Base-by-base conservation (phyloP, 2,113 vertebrate genomes). In the Cottus gobio region DNA sequence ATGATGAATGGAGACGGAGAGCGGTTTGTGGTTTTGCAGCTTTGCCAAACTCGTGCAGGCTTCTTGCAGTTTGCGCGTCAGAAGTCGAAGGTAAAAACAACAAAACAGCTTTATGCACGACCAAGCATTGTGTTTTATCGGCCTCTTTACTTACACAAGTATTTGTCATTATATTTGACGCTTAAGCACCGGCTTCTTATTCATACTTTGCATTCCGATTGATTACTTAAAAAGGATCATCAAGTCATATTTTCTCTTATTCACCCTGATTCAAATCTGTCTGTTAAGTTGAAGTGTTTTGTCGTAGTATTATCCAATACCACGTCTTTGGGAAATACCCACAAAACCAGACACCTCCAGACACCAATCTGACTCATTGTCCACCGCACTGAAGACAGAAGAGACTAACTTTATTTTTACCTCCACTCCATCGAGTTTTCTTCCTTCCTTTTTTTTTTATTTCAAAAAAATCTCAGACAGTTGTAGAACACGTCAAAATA, bases 341-440 rank as follows among this genome's bases (percentile, higher is more conserved):
- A 67, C n/a, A 39, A 8, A 70, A 67, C 78, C 87, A 91, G 85
- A 91, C 84, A 77, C 44, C 69, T 85, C 89, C 82, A 83, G 92
- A 92, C 90, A 80, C 18, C 66, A 76, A 52, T 57, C 56, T 93
- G 90, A 94, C 84, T 94, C 92, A 94, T 77, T 64, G n/a, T 75
- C 56, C 69, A 52, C 63, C 67, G 30, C 64, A 42, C 30, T 57
- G 34, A 83, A 91, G 82, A 89, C 75, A 71, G 48, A 73, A 77
- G 20, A 72, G 62, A 76, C 67, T 36, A 69, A 37, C 26, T 39
- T 83, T 92, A 79, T 92, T 90, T 91, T 90, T 87, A 60, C 39
- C 24, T 13, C 9, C 2, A 18, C 31, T 80, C 54, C 31, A 63
- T 82, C 77, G 30, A 64, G 79, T 82, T 80, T 75, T 66, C 86